Evolutionary conservation across 2,797 vertebrate species (phyloP), one percentile per base, ranked within the genome.

Genomic region (Sciurus vulgaris): DNA sequence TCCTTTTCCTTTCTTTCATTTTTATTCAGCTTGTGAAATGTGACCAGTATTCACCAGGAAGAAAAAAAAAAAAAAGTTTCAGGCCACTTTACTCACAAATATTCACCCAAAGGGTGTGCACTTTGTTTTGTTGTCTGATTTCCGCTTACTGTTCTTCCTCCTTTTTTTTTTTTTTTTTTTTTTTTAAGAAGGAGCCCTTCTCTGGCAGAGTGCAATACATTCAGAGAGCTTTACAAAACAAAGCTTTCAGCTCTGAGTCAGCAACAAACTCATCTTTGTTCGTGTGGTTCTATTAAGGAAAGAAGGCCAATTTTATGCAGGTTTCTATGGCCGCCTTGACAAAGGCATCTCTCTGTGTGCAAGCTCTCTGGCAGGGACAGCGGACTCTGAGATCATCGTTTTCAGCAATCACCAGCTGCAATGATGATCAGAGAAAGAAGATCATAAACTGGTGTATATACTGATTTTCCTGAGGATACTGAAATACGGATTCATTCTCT

Each of bases 181-280:
- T 95, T 54, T 97, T 96, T 30, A 88, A 95, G 90, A 98, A 96
- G 91, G 96, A 97, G 98, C 97, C 97, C 96, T 98, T 98, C 97
- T 98, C 98, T 98, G 98, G 98, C 98, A 98, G 98, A 98, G 98
- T 94, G 98, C 89, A 98, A 95, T 96, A 97, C 97, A 99, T 98
- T 98, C 98, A 99, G 97, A 97, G 97, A 98, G 98, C 96, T 98
- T 98, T 98, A 98, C 97, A 98, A 98, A 99, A 99, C 98, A 99
- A 99, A 99, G 98, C 98, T 98, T 98, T 98, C 98, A 98, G 97
- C 98, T 98, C 98, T 98, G 98, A 98, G 98, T 98, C 97, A 98
- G 98, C 98, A 99, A 99, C 98, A 99, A 99, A 98, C 98, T 99
- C 98, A 99, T 98, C 99, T 99, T 99, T 99, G 99, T 99, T 99